Base-by-base conservation (phyloP, 1,140 invertebrate genomes). In the Pollicipes pollicipes region DNA sequence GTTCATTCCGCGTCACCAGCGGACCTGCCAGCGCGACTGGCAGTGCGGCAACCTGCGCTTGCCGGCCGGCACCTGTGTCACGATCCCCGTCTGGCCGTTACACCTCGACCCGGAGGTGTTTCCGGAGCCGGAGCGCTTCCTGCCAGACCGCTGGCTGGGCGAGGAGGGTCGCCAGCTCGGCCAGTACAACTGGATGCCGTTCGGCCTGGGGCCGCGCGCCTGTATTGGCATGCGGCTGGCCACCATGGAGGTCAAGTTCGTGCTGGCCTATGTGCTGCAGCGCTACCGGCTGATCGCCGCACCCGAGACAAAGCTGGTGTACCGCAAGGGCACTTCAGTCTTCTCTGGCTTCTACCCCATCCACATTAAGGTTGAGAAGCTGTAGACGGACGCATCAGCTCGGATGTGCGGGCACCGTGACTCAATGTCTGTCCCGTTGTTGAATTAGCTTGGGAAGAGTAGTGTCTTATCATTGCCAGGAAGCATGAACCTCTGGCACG, bases 61-160 rank as follows among this genome's bases (percentile, higher is more conserved):
- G 8, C 64, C 29, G 28, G 3, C 26, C 8, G 72, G 71, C 32
- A 73, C 35, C 28, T 2, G 69, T 3, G 71, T 73, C 26, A 29
- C 30, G 16, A 6, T 73, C n/a, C 68, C 70, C 26, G 27, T 30
- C 13, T n/a, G 29, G n/a, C 68, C 6, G 71, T 91, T 29, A 90
- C 92, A 77, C 82, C 86, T 68, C 30, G 83, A 88, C 76, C 79
- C 83, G 3, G 79, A 84, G 35, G 76, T 83, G 27, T 92, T 85
- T 77, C 82, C 84, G 32, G 83, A 91, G 69, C 89, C 90, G 0
- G 83, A 87, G 37, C 78, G 80, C 68, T 92, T 89, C 76, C 83
- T 90, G 78, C 90, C 90, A 0, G 87, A 90, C 70, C 82, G 88
- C 75, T 92, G 91, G 79, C 76, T 85, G 30, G 83, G 85, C 16